A percentile compares a stretch with the other conserved stretches of the same genome.
Evolutionary conservation across 1,140 invertebrate species (phyloP).

Genomic region (Cotesia glomerata): DNA sequence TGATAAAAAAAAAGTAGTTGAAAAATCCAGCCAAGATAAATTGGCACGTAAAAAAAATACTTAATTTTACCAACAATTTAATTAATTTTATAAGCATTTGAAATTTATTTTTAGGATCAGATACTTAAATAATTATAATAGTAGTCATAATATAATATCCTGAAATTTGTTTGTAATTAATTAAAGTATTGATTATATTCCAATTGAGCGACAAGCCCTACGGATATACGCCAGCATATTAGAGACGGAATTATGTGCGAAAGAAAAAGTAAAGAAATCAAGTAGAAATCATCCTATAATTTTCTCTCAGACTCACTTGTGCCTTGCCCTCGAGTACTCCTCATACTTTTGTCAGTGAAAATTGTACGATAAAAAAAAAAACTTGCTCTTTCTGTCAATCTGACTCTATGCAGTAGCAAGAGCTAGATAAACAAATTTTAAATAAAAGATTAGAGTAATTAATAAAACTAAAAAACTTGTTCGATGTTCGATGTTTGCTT

Average conservation of each 20-base stretch:
- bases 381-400: slow-evolving; percentile 25
- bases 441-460: background rate
- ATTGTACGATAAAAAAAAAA: background rate
- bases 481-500: slow-evolving; percentile 53
- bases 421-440: no score
- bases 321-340: slow-evolving; percentile 50
- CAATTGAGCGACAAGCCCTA: background rate
- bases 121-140: background rate
- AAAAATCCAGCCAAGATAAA: no score
- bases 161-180: no score
- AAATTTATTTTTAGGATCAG: no score
- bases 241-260: slow-evolving; percentile 9
- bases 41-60: no score
- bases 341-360: slow-evolving; percentile 37
- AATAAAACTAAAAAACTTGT: slow-evolving; percentile 36
- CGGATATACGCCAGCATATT: background rate
- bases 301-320: slow-evolving; percentile 50
- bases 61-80: no score
- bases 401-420: slow-evolving; percentile 29
- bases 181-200: background rate
- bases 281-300: slow-evolving; percentile 24
- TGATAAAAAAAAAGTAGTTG: no score
- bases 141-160: background rate
- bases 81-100: no score
- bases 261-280: background rate